Evolutionary conservation across 2,113 vertebrate species (phyloP).

Genomic region (Lates calcarifer): DNA sequence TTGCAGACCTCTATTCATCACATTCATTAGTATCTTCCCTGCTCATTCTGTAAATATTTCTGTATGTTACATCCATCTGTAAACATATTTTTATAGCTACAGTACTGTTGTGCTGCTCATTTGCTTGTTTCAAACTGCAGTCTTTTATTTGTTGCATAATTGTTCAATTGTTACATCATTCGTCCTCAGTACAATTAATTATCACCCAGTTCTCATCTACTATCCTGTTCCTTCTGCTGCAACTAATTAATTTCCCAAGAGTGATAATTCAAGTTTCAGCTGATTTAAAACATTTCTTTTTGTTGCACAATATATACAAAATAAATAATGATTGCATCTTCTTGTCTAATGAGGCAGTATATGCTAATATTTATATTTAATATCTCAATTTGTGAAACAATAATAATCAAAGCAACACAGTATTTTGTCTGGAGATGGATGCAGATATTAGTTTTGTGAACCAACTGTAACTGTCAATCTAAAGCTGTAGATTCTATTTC

Average conservation of each 20-base stretch:
- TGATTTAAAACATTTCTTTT: neutral
- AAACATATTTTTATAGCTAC: neutral
- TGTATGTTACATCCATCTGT: neutral
- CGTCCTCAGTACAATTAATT: constrained; percentile 28
- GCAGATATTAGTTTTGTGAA: neutral
- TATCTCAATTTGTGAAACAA: too few relatives aligned
- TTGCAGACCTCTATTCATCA: too few relatives aligned
- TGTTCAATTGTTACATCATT: constrained; percentile 53
- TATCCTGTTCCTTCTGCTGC: constrained; percentile 8
- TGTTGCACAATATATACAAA: neutral
- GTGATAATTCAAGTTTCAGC: neutral
- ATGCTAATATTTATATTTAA: neutral
- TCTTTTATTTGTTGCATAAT: constrained; percentile 44
- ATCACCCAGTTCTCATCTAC: constrained; percentile 16
- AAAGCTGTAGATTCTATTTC: neutral
- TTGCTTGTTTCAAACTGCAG: constrained; percentile 10
- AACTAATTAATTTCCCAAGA: constrained; percentile 29
- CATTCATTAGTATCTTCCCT: neutral
- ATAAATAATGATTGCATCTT: neutral
- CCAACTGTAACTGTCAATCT: neutral
- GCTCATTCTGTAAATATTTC: constrained; percentile 1
- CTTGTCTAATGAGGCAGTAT: neutral
- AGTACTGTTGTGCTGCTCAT: neutral
- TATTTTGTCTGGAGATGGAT: too few relatives aligned
- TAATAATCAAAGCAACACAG: neutral